Base-by-base conservation (phyloP, 2,797 vertebrate genomes). In the Protosalanx chinensis region DNA sequence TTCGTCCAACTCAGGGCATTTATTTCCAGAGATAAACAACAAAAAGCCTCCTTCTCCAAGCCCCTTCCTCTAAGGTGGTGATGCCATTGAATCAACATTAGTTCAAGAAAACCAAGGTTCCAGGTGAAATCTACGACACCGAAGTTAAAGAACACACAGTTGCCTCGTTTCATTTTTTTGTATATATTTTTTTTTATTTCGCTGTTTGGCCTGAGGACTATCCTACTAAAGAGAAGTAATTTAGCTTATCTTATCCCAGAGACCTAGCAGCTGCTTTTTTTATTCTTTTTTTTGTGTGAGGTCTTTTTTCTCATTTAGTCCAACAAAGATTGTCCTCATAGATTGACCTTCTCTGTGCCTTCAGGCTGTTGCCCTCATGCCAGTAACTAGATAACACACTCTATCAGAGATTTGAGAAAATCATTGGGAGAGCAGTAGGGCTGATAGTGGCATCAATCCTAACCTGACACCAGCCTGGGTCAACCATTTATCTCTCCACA, bases 331-430 rank as follows among this genome's bases (percentile, higher is more conserved):
- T 94, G 94, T 98, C 95, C 95, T 98, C 94, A 88, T 92, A 92
- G 91, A 96, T 95, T 96, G 96, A 98, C 97, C 96, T 96, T 97
- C 91, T 91, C 91, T 80, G 82, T 87, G 93, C 94, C 95, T 93
- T 88, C 87, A 78, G 95, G 95, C 94, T 91, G 91, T 94, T 96
- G 95, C 96, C 97, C 96, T 97, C 91, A n/a, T 96, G 95, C 95
- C 95, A 96, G 95, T 97, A 98, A 98, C 95, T 96, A 98, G 96
- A 99, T 98, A 98, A 98, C 95, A 96, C 93, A 98, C 96, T 98
- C 96, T 96, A 98, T 98, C 97, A 98, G 95, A 96, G 96, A 95
- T 95, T 95, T 94, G 94, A 93, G 88, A 96, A 97, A 96, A 98
- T 97, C 96, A 96, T 95, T 98, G 96, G 94, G 94, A 94, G 96